phyloP scores from a whole-genome alignment of 2,888 invertebrate species.

The Theodoxus fluviatilis region DNA sequence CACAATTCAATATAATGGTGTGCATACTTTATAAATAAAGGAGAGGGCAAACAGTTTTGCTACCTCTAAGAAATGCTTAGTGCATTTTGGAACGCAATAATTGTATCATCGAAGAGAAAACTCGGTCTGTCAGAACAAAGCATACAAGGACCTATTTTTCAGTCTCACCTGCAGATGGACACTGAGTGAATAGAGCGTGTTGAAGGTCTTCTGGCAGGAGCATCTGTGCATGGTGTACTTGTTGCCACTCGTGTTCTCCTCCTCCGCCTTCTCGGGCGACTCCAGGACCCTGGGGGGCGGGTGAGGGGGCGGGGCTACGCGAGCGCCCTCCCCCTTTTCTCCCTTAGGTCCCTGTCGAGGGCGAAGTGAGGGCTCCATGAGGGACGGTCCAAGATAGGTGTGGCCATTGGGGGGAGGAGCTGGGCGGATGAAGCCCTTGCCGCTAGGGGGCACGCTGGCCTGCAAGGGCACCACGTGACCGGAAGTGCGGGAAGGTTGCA shows the following conservation, averaged over 20 bases:
- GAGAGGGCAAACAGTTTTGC: no score
- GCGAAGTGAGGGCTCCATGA: conserved; percentile 18
- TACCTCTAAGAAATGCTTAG: no score
- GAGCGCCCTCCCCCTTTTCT: conserved; percentile 1
- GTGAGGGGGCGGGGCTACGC: conserved; percentile 12
- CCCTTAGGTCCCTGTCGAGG: conserved; percentile 22
- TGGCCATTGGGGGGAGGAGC: conserved; percentile 18
- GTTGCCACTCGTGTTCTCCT: conserved; percentile 27
- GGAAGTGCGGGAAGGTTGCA: conserved; percentile 43
- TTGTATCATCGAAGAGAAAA: no score
- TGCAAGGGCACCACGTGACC: conserved; percentile 38
- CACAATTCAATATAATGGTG: no score
- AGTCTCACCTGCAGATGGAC: conserved; percentile 66
- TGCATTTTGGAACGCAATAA: no score
- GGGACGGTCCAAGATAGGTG: conserved; percentile 21
- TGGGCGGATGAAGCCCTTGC: conserved; percentile 25
- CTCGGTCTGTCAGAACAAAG: no score
- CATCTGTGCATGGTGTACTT: conserved; percentile 56
- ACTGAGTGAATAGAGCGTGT: conserved; percentile 59
- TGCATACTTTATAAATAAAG: no score
- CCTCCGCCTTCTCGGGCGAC: conserved; percentile 21
- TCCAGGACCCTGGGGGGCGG: neutral
- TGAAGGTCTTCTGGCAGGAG: conserved; percentile 57
- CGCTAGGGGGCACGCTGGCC: conserved; percentile 31
- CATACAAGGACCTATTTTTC: no score